Evolutionary conservation across 2,797 vertebrate species (phyloP), one percentile per base, ranked within the genome.

Genomic region (Amazona ochrocephala): DNA sequence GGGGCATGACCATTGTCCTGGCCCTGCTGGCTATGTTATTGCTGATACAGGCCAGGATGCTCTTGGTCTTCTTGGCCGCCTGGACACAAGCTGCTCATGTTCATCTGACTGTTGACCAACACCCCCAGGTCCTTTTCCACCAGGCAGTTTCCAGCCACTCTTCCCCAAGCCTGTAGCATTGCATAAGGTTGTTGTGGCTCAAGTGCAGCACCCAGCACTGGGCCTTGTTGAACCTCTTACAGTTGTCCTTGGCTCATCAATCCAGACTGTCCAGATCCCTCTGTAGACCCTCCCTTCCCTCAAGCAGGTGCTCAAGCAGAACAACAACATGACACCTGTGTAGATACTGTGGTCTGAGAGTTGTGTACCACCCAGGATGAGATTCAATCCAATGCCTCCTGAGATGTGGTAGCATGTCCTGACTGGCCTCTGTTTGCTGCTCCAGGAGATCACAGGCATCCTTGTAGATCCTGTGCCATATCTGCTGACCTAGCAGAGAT

Each of bases 1-100:
- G 0, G 0, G 9, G 32, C 3, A 24, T 3, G 42, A n/a, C 30
- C 41, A 19, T 20, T 77, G 47, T 10, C 32, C 42, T 39, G 19
- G 30, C 39, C 30, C 34, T 72, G 11, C 2, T 54, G 41, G 34
- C 14, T 53, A 39, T 7, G n/a, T 0, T 0, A 19, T 66, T 72
- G n/a, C 60, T 77, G 27, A 15, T 29, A 9, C 30, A 83, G 20
- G 15, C 13, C 47, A 48, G 41, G 41, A 39, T 54, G 13, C 10
- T 42, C 29, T 1, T 54, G 27, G 26, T 20, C 6, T 58, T 64
- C 29, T 72, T 54, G 51, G 41, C 27, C 7, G 4, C 13, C 34
- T 60, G 26, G 30, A 30, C 19, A 66, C 41, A 87, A 37, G 22
- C 9, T 30, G 6, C 22, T 76, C 39, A 32, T 60, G n/a, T 23